A percentile compares a stretch with the other conserved stretches of the same genome.
These are phyloP conservation scores for Platyrinchus mystaceus DNA, from an alignment of 2,797 vertebrate species.

Conservation along the genomic window DNA sequence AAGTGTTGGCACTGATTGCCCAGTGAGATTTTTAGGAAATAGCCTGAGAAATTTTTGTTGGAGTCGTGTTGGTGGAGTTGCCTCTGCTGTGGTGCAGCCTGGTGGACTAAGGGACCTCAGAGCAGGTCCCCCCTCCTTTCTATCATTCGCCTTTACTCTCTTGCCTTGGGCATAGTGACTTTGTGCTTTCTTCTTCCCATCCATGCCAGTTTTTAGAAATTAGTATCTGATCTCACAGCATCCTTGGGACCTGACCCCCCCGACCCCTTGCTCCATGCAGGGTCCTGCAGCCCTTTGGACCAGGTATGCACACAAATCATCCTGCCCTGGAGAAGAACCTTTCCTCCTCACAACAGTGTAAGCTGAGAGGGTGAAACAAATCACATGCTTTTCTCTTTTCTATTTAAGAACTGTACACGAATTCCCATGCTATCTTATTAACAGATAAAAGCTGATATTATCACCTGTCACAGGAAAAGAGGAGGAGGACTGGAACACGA, in stretches of 20 bases:
- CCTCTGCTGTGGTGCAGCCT: neutral
- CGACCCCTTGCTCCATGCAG: neutral
- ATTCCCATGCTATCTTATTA: neutral
- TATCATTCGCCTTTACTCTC: neutral
- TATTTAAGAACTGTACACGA: neutral
- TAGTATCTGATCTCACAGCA: fast-evolving
- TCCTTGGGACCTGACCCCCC: neutral
- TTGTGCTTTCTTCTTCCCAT: neutral
- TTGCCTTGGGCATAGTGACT: neutral
- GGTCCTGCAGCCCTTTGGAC: neutral
- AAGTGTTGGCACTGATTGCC: neutral
- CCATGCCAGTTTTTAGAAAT: neutral
- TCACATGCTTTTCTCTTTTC: neutral
- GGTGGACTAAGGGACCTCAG: neutral
- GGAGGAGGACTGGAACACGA: neutral
- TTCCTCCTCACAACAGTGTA: neutral
- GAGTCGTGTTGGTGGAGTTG: neutral
- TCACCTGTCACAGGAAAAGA: neutral
- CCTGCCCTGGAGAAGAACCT: neutral
- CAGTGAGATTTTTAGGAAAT: neutral
- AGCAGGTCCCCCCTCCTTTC: neutral
- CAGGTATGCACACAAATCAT: neutral
- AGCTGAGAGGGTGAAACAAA: neutral
- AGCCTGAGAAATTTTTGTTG: neutral
- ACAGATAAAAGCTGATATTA: neutral